Evolutionary conservation across 2,113 vertebrate genomes (phyloP).

Genomic region (Hippocampus comes): DNA sequence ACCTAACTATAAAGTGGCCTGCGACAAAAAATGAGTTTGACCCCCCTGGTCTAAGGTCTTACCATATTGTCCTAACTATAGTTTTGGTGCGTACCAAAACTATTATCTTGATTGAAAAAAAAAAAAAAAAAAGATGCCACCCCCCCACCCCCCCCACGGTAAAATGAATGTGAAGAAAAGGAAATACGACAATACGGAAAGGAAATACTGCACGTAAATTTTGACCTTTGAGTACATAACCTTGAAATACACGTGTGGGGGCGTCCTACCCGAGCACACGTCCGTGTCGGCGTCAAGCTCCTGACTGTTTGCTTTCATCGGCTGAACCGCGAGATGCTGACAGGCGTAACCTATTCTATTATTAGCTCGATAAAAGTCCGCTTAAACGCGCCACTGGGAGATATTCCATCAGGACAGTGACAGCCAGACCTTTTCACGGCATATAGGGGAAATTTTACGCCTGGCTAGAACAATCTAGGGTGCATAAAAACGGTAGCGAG

Average conservation of each 20-base stretch:
- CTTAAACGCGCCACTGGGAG: conserved; percentile 71
- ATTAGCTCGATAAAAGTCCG: conserved; percentile 74
- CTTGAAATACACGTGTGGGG: conserved; percentile 32
- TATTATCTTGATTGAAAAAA: not conserved
- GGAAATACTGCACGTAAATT: conserved; percentile 6
- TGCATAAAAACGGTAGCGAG: conserved; percentile 56
- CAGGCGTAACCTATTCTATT: conserved; percentile 74
- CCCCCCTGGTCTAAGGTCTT: too few relatives aligned
- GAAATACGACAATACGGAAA: conserved; percentile 9
- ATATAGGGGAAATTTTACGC: conserved; percentile 61
- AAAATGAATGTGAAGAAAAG: conserved; percentile 7
- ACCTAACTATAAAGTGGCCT: too few relatives aligned
- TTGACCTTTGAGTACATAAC: conserved; percentile 32
- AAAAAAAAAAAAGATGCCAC: too few relatives aligned
- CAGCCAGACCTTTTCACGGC: conserved; percentile 72
- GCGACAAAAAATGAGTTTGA: too few relatives aligned
- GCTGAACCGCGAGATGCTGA: too few relatives aligned
- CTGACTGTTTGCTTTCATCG: conserved; percentile 42
- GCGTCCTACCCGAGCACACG: conserved; percentile 15
- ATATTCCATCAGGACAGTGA: conserved; percentile 73
- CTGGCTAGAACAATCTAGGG: conserved; percentile 57
- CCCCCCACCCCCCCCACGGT: not conserved
- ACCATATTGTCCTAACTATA: too few relatives aligned
- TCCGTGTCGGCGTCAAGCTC: conserved; percentile 39
- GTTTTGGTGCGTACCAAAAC: not conserved